Evolutionary conservation across 2,113 vertebrate genomes (phyloP), one percentile per base, ranked within the genome.

Genomic region (Amblyornis subalaris): DNA sequence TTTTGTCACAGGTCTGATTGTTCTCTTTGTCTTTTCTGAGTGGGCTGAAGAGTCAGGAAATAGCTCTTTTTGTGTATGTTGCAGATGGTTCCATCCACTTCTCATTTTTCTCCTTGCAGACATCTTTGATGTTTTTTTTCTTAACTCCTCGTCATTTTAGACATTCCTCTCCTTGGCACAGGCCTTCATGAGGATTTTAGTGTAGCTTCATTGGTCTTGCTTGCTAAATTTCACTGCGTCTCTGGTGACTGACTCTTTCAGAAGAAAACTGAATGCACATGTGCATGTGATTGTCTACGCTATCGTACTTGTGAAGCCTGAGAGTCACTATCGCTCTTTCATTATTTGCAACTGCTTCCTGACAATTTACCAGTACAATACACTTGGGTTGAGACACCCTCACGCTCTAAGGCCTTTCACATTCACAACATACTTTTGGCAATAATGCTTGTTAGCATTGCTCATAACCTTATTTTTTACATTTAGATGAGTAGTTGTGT

Each of bases 1-100:
- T 89, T 92, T 94, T 92, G 72, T 90, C 86, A 77, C 67, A 84
- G 48, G 12, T 66, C 61, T 48, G 35, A 70, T 83, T 79, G 61
- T 71, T 92, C 40, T 48, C 35, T 91, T 64, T 66, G 72, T 66
- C 54, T 88, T 89, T 87, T 67, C 14, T 13, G 23, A 71, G 69
- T 25, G 18, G 28, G 40, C 18, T 87, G 61, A 86, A 61, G 26
- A 45, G 36, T 50, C 9, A 2, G 65, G 65, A 86, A 88, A 89
- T 57, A 65, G 19, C 21, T 95, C 38, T 77, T 80, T 40, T n/a
- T 89, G 50, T 81, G 42, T 57, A 74, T 53, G 18, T 74, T 89
- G 48, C 50, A 87, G 61, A 84, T 26, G 19, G 17, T 35, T 93
- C 51, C 47, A 85, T 71, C 40, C 29, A 66, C 14, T 50, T 71